phyloP scores from a whole-genome alignment of 2,113 vertebrate species.

The Myotis lucifugus region DNA sequence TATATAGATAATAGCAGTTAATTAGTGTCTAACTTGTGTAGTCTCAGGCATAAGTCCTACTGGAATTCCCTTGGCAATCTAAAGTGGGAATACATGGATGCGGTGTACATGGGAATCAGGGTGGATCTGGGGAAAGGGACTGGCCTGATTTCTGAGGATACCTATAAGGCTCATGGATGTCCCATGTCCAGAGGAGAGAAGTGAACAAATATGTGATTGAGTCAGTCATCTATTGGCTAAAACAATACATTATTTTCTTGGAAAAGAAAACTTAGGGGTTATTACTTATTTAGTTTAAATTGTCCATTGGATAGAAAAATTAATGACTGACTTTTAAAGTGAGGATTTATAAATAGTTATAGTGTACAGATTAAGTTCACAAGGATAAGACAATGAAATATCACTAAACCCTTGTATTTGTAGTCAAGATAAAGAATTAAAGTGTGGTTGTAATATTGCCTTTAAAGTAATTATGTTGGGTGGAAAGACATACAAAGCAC shows the following conservation, averaged over 20 bases:
- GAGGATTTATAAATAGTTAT: not conserved
- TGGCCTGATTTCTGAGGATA: not conserved
- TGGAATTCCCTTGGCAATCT: not conserved
- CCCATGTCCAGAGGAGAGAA: not conserved
- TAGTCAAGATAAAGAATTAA: slow-evolving; percentile 2
- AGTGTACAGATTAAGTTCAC: not conserved
- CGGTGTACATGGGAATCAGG: not conserved
- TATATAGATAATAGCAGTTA: not conserved
- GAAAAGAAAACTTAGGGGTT: not conserved
- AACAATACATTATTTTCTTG: not conserved
- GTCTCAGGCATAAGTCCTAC: not conserved
- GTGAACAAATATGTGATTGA: not conserved
- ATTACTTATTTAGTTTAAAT: slow-evolving; percentile 10
- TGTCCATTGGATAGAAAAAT: not conserved
- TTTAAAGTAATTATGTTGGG: not conserved
- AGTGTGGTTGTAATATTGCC: not conserved
- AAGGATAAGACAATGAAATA: not conserved
- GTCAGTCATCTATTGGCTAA: not conserved
- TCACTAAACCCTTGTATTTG: not conserved
- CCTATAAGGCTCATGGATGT: not conserved
- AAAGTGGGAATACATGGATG: not conserved
- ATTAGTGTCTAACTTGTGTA: not conserved
- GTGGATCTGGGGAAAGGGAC: not conserved
- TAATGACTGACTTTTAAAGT: not conserved
- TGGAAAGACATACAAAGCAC: not conserved